Evolutionary conservation across 1,140 invertebrate genomes (phyloP).

Genomic region (Brachystomella parvula): DNA sequence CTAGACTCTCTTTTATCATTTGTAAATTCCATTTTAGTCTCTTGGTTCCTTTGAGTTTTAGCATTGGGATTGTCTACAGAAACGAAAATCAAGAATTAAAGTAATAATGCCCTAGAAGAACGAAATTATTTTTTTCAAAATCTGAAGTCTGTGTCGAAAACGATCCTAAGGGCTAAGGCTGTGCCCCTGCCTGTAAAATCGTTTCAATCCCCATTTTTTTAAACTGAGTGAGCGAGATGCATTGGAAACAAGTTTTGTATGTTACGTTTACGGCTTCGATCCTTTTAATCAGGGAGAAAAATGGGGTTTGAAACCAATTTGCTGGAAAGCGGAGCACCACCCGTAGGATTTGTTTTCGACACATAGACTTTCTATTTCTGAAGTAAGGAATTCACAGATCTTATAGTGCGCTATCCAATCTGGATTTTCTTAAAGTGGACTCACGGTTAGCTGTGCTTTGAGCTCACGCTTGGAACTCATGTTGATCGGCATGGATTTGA

Average conservation of each 20-base stretch:
- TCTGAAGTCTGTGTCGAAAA: too few relatives aligned
- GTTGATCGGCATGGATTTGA: conserved; percentile 69
- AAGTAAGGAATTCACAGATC: too few relatives aligned
- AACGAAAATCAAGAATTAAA: conserved; percentile 25
- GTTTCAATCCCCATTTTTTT: too few relatives aligned
- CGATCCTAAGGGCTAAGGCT: too few relatives aligned
- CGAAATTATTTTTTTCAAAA: neutral
- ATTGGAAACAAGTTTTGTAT: neutral
- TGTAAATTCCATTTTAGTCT: conserved; percentile 63
- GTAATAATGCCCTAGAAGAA: neutral
- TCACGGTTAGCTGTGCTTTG: conserved; percentile 67
- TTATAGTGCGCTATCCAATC: too few relatives aligned
- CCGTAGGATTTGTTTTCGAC: too few relatives aligned
- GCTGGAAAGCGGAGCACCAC: too few relatives aligned
- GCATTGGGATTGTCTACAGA: conserved; percentile 63
- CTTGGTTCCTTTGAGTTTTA: conserved; percentile 66
- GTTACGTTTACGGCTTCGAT: neutral
- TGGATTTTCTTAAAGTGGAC: neutral
- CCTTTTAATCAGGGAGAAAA: neutral
- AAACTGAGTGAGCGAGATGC: too few relatives aligned
- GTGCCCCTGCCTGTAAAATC: neutral
- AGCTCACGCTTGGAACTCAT: conserved; percentile 71
- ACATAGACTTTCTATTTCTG: too few relatives aligned
- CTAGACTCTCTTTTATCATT: conserved; percentile 59
- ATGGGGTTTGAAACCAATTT: neutral